A percentile compares a stretch with the other conserved stretches of the same genome.
Evolutionary conservation across 2,888 invertebrate genomes (phyloP).

Genomic region (Chrysomela aeneicollis): DNA sequence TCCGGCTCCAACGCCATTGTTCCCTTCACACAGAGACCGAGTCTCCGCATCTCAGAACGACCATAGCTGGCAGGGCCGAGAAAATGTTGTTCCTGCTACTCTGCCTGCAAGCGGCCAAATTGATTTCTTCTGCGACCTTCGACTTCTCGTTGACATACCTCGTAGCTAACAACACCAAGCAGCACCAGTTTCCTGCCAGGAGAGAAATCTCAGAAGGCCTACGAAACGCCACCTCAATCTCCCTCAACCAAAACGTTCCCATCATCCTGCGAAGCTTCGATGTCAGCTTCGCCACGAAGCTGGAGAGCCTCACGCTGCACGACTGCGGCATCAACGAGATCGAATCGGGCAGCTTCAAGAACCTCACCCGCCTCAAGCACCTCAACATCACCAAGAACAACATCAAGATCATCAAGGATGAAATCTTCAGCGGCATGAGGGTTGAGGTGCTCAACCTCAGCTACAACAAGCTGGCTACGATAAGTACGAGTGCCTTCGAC

Average conservation of each 20-base stretch:
- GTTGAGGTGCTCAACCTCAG: conserved; percentile 48
- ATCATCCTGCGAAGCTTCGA: conserved; percentile 44
- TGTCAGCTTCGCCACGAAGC: conserved; percentile 44
- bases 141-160: conserved; percentile 46
- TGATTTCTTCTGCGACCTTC: conserved; percentile 29
- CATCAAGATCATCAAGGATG: conserved; percentile 44
- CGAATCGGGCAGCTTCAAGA: conserved; percentile 44
- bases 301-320: conserved; percentile 45
- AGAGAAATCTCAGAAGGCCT: conserved; percentile 44
- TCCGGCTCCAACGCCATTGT: conserved; percentile 32
- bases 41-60: neutral
- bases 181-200: conserved; percentile 42
- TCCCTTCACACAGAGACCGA: conserved; percentile 21
- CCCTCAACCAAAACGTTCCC: conserved; percentile 46
- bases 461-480: conserved; percentile 45
- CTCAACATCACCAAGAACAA: conserved; percentile 48
- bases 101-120: conserved; percentile 16
- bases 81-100: conserved; percentile 33
- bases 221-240: conserved; percentile 44
- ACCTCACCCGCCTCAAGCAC: conserved; percentile 42
- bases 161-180: conserved; percentile 37
- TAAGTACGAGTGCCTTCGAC: conserved; percentile 49
- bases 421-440: conserved; percentile 46
- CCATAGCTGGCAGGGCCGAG: neutral
- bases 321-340: conserved; percentile 48